A percentile compares a stretch with the other conserved stretches of the same genome.
Conservation (phyloP, 2,797 vertebrate species). For the Pseudochirops cupreus region DNA sequence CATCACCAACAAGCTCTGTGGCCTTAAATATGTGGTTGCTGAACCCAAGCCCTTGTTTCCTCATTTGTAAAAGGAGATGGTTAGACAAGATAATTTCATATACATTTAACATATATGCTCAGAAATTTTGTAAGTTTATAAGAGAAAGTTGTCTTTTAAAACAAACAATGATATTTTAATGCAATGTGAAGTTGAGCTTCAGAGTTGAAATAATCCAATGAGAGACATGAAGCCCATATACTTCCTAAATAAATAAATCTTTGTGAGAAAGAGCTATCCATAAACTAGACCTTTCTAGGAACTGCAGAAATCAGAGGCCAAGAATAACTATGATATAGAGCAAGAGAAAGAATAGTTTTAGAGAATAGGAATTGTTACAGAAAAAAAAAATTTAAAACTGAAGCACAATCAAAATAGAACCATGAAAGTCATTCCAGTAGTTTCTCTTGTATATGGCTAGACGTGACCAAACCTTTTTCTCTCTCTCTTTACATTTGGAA, state of each 20-base stretch:
- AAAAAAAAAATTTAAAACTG: background rate
- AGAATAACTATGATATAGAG: background rate
- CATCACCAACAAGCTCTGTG: background rate
- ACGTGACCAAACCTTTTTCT: background rate
- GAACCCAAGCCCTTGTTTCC: slow-evolving; percentile 13
- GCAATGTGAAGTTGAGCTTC: background rate
- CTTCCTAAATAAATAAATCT: background rate
- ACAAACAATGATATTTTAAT: background rate
- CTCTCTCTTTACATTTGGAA: background rate
- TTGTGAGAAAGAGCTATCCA: background rate
- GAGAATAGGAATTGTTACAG: background rate
- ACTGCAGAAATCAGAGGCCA: background rate
- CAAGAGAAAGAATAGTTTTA: background rate
- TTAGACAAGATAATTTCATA: background rate
- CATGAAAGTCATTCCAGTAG: background rate
- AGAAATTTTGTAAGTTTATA: background rate
- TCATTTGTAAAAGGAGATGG: slow-evolving; percentile 1
- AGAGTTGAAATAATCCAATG: background rate
- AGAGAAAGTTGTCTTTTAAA: background rate
- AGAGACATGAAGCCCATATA: background rate
- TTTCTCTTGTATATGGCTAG: background rate
- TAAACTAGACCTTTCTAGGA: background rate
- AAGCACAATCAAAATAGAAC: background rate
- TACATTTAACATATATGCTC: background rate
- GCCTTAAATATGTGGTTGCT: background rate